A percentile compares a stretch with the other conserved stretches of the same genome.
Conservation (phyloP, 1,140 invertebrate genomes). For the Drosophila kikkawai region DNA sequence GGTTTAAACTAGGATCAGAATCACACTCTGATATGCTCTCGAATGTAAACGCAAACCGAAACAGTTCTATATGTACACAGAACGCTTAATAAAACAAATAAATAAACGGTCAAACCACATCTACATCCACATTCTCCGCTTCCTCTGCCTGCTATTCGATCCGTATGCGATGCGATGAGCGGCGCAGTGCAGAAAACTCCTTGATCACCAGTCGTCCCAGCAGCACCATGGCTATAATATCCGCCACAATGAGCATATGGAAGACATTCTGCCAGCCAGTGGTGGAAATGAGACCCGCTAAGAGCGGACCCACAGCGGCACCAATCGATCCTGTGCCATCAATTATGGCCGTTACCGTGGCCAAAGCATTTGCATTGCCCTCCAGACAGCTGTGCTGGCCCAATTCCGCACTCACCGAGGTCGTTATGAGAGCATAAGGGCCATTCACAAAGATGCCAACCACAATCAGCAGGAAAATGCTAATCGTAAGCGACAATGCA, state of each 20-base stretch:
- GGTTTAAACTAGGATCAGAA: slow-evolving; percentile 58
- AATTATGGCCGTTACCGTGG: slow-evolving; percentile 98
- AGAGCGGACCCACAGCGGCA: slow-evolving; percentile 95
- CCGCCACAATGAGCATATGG: slow-evolving; percentile 95
- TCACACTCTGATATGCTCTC: slow-evolving; percentile 50
- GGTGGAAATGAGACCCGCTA: slow-evolving; percentile 93
- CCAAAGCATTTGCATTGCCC: slow-evolving; percentile 95
- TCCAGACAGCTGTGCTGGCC: slow-evolving; percentile 93
- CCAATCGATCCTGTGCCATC: slow-evolving; percentile 97
- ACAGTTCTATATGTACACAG: slow-evolving; percentile 42
- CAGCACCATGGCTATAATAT: slow-evolving; percentile 92
- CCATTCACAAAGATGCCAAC: slow-evolving; percentile 96
- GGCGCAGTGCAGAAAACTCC: slow-evolving; percentile 58
- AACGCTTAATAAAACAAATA: slow-evolving; percentile 30
- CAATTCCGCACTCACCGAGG: slow-evolving; percentile 97
- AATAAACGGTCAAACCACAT: slow-evolving; percentile 48
- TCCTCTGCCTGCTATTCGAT: slow-evolving; percentile 73
- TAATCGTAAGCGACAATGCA: slow-evolving; percentile 87
- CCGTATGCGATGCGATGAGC: slow-evolving; percentile 68
- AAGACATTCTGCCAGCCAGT: slow-evolving; percentile 95
- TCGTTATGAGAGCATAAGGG: slow-evolving; percentile 98
- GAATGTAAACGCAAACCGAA: slow-evolving; percentile 36
- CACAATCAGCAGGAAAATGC: slow-evolving; percentile 90
- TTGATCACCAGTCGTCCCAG: slow-evolving; percentile 85
- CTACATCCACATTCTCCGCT: background rate